Evolutionary conservation across 2,888 invertebrate genomes (phyloP).

Genomic region (Pseudanteris insignis): DNA sequence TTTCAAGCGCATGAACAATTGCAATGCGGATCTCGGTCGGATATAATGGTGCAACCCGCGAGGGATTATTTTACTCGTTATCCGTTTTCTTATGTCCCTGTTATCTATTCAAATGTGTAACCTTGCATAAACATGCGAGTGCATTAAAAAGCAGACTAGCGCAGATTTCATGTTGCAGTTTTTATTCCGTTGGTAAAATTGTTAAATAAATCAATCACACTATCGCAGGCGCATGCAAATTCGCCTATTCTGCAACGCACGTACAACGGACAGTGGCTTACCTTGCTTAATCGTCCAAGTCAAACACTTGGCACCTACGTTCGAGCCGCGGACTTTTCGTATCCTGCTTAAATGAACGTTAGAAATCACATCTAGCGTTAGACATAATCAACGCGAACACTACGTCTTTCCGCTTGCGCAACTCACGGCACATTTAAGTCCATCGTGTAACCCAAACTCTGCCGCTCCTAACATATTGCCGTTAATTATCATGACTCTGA

Average conservation of each 20-base stretch:
- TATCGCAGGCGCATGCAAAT: slow-evolving; percentile 31
- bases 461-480: no score
- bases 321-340: slow-evolving; percentile 7
- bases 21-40: no score
- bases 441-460: background rate
- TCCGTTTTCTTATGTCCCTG: background rate
- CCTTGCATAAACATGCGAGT: background rate
- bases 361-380: slow-evolving; percentile 10
- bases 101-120: slow-evolving; percentile 3
- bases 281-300: slow-evolving; percentile 28
- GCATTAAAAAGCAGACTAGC: slow-evolving; percentile 2
- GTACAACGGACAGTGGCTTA: slow-evolving; percentile 18
- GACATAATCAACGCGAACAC: slow-evolving; percentile 1
- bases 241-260: slow-evolving; percentile 23
- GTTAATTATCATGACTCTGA: no score
- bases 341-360: slow-evolving; percentile 7
- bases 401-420: slow-evolving; percentile 2
- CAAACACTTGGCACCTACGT: slow-evolving; percentile 30
- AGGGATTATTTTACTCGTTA: background rate
- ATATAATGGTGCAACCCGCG: no score
- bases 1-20: no score
- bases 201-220: slow-evolving; percentile 35
- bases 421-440: slow-evolving; percentile 1
- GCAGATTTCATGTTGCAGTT: slow-evolving; percentile 11
- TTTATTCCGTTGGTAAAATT: slow-evolving; percentile 10